Base-by-base conservation (phyloP, 2,797 vertebrate species). In the Eupleurogrammus muticus region DNA sequence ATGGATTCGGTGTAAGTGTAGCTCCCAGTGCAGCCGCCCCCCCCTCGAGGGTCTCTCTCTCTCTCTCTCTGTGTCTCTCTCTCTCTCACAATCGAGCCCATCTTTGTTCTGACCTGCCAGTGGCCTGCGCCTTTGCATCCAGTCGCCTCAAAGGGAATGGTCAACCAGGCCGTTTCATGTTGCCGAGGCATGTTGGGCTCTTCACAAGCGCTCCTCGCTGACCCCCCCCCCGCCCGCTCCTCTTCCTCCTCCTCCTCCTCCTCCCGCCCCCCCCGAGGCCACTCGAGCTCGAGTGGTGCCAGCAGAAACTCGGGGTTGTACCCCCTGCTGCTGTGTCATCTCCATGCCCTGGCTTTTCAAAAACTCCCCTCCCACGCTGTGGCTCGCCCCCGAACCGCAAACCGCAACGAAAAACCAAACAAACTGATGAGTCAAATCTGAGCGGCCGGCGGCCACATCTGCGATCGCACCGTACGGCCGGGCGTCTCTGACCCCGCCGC, bases 141-240 rank as follows among this genome's bases (percentile, higher is more conserved):
- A 91, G 88, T 83, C 81, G 74, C 87, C 91, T 92, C 91, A 94
- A 93, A 95, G 89, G 88, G 92, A 94, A 94, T 94, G 88, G 84
- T 83, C 93, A 92, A 93, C 87, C 91, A 92, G 80, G 77, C 74
- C 86, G n/a, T 93, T 94, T 93, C 83, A 93, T 89, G 84, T 89
- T n/a, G 86, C 65, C 17, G 58, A 77, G 80, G 87, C 88, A 81
- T 78, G 87, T 82, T 62, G 73, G 77, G 79, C 73, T 70, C 66
- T 79, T 75, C 77, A 71, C 75, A 84, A 84, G 80, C 46, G 16
- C 51, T 64, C 50, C 65, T 59, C 67, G 6, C 55, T 71, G n/a
- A n/a, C 63, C 21, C 44, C 78, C 75, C 70, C 73, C 69, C 32
- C 36, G 36, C 71, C 71, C 59, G 62, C 83, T 87, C 40, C 11